These are phyloP conservation scores for Acrobasis consociella DNA, from an alignment of 2,888 invertebrate species.

Conservation along the genomic window DNA sequence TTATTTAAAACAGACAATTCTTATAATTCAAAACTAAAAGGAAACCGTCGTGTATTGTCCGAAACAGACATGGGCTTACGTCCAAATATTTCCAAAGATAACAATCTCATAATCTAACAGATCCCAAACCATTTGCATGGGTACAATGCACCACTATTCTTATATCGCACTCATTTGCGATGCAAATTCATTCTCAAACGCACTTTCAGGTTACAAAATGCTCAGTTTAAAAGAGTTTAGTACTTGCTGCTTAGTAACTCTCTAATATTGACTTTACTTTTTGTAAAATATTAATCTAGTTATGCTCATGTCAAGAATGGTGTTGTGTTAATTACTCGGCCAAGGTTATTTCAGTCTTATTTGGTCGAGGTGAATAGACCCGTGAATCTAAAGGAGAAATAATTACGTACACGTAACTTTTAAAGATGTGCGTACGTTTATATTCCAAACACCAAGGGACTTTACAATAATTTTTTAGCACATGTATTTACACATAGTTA, in stretches of 20 bases:
- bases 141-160: constrained; percentile 22
- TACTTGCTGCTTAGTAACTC: not conserved
- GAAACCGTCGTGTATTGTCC: not conserved
- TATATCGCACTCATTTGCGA: constrained; percentile 58
- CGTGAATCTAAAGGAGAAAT: too few species aligned
- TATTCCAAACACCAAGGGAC: too few species aligned
- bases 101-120: constrained; percentile 13
- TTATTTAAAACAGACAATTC: not conserved
- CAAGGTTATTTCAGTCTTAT: too few species aligned
- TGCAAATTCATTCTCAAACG: constrained; percentile 71
- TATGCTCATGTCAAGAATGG: too few species aligned
- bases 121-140: constrained; percentile 13
- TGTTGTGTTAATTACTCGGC: too few species aligned
- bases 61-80: constrained; percentile 2
- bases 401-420: too few species aligned
- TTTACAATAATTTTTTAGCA: too few species aligned
- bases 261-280: not conserved
- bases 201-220: constrained; percentile 65
- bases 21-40: not conserved
- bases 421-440: too few species aligned
- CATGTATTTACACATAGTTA: too few species aligned
- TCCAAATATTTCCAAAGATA: constrained; percentile 18
- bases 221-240: constrained; percentile 26
- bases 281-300: too few species aligned
- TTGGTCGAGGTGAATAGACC: too few species aligned